Evolutionary conservation across 2,888 invertebrate genomes (phyloP), one percentile per base, ranked within the genome.

Genomic region (Itoplectis maculator): DNA sequence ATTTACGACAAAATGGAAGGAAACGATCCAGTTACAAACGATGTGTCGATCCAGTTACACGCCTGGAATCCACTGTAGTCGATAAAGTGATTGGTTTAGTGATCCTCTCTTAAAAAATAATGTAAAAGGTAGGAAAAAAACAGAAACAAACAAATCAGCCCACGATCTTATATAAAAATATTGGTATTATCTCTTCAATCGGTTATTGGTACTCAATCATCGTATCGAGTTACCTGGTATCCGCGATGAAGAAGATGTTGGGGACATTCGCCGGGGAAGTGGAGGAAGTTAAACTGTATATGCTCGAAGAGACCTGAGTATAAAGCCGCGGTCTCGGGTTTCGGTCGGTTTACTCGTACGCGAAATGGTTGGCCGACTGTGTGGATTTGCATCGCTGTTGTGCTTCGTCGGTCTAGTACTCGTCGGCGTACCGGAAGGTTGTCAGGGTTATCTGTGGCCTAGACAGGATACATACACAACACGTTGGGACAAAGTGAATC

Each of bases 401-500:
- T 47, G 66, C 73, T 29, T 82, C 69, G 35, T 76, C 15, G 54
- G 68, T 37, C 8, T 82, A 13, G n/a, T 76, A 47, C 20, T 79
- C 23, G 29, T 63, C 23, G 74, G 73, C 42, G 69, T 70, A 45
- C 75, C 75, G 13, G 45, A 23, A 54, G 70, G 35, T 49, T 72
- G 74, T 8, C 6, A 65, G 13, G 75, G 75, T 42, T 87, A 87
- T 77, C 73, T 83, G 40, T 87, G 87, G 88, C 88, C 87, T 2
- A 86, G 81, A 63, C 83, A 81, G 13, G 81, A 88, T 51, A 86
- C 86, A 76, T 94, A 94, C 86, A 92, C 93, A 42, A 93, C 93
- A 35, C 94, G 95, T 88, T 96, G 96, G 90, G 96, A 96, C 89
- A 95, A 95, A 91, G 92, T 96, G 86, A 95, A 96, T 90, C 93